Evolutionary conservation across 2,888 invertebrate species (phyloP).

Genomic region (Coelopa pilipes): DNA sequence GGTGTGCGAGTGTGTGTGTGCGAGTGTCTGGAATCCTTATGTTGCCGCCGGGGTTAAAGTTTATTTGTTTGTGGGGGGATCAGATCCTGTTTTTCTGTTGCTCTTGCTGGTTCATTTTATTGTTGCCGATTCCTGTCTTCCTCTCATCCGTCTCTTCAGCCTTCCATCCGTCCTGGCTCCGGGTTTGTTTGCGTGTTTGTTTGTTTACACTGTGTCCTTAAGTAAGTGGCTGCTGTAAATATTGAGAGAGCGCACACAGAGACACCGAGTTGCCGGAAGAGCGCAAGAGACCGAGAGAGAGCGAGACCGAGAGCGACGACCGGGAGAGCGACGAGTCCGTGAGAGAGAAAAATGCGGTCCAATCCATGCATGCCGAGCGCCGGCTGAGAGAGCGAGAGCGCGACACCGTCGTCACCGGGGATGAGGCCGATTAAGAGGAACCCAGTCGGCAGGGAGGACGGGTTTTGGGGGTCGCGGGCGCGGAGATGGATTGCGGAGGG

Average conservation of each 20-base stretch:
- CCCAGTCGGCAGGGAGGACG: too few species aligned
- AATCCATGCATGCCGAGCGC: too few species aligned
- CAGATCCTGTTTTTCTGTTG: slow-evolving; percentile 50
- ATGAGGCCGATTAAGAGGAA: too few species aligned
- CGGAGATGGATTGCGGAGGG: too few species aligned
- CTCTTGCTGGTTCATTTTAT: slow-evolving; percentile 48
- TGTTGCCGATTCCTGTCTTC: slow-evolving; percentile 43
- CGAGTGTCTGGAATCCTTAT: slow-evolving; percentile 36
- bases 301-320: too few species aligned
- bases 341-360: too few species aligned
- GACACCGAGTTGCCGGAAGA: too few species aligned
- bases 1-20: slow-evolving; percentile 26
- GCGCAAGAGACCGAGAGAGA: too few species aligned
- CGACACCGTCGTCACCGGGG: too few species aligned
- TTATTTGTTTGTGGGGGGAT: slow-evolving; percentile 51
- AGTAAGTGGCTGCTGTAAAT: slow-evolving; percentile 32
- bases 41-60: slow-evolving; percentile 46
- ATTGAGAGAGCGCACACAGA: neutral
- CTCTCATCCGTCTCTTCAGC: slow-evolving; percentile 29
- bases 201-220: slow-evolving; percentile 36
- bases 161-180: slow-evolving; percentile 25
- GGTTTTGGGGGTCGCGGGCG: too few species aligned
- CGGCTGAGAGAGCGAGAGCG: too few species aligned
- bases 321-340: too few species aligned
- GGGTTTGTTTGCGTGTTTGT: slow-evolving; percentile 32